Evolutionary conservation across 2,797 vertebrate species (phyloP).

Genomic region (Enteromius thamalakanensis): DNA sequence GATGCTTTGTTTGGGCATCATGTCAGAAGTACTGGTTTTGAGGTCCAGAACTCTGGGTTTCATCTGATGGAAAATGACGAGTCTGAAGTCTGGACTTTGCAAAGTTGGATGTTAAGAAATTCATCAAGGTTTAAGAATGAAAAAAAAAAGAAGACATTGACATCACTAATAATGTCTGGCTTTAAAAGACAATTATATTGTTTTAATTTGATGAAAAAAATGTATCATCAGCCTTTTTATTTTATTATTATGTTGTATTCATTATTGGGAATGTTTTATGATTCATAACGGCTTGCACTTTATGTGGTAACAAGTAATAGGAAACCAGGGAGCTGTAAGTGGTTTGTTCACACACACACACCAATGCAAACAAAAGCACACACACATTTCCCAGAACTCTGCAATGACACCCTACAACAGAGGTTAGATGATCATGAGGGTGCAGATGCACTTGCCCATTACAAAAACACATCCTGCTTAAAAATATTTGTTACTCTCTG

Average conservation of each 20-base stretch:
- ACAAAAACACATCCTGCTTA: conserved; percentile 26
- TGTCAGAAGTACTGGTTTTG: conserved; percentile 4
- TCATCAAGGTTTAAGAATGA: not conserved
- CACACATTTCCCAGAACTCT: conserved; percentile 20
- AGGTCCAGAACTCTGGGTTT: not conserved
- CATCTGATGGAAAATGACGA: conserved; percentile 57
- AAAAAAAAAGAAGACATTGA: too few species aligned
- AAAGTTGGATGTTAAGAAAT: not conserved
- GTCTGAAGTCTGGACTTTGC: conserved; percentile 21
- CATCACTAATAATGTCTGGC: too few species aligned
- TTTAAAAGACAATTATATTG: too few species aligned
- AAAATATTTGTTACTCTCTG: conserved; percentile 33
- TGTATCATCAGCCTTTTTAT: not conserved
- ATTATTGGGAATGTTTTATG: conserved; percentile 18
- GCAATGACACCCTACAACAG: not conserved
- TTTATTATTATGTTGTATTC: conserved; percentile 26
- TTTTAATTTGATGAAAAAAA: not conserved
- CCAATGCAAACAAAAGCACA: conserved; percentile 49
- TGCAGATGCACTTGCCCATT: not conserved
- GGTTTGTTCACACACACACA: conserved; percentile 46
- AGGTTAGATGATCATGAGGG: not conserved
- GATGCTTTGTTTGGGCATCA: not conserved
- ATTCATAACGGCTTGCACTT: conserved; percentile 25
- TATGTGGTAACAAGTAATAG: conserved; percentile 33
- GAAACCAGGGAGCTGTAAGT: conserved; percentile 39